These are phyloP conservation scores for Macheiramphus alcinus DNA, from an alignment of 2,113 vertebrate species.

Conservation along the genomic window DNA sequence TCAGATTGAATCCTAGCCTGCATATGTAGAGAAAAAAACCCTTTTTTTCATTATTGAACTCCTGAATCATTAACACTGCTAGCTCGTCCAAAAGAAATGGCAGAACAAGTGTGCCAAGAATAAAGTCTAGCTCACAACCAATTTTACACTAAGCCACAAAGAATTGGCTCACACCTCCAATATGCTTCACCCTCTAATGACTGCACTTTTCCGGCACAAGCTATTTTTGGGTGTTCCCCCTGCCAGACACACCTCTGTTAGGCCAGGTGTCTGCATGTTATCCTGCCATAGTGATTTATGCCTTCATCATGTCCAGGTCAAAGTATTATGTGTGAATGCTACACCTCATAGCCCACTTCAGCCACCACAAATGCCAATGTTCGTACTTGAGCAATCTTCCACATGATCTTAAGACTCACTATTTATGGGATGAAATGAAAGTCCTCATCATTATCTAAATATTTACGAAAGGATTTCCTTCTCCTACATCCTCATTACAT, in stretches of 20 bases:
- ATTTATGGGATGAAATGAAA: neutral
- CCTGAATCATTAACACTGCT: neutral
- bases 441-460: neutral
- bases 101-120: neutral
- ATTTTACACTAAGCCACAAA: neutral
- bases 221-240: neutral
- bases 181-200: neutral
- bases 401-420: neutral
- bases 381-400: neutral
- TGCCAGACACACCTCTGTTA: neutral
- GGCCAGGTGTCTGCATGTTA: neutral
- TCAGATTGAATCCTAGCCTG: neutral
- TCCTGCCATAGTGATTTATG: slow-evolving; percentile 16
- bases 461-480: neutral
- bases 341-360: neutral
- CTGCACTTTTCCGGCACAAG: neutral
- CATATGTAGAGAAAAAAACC: neutral
- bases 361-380: neutral
- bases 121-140: neutral
- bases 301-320: neutral
- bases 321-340: neutral
- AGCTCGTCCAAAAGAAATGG: neutral
- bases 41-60: neutral
- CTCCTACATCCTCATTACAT: neutral
- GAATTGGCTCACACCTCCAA: neutral